phyloP scores from a whole-genome alignment of 2,888 invertebrate species.

The Netelia virgata region DNA sequence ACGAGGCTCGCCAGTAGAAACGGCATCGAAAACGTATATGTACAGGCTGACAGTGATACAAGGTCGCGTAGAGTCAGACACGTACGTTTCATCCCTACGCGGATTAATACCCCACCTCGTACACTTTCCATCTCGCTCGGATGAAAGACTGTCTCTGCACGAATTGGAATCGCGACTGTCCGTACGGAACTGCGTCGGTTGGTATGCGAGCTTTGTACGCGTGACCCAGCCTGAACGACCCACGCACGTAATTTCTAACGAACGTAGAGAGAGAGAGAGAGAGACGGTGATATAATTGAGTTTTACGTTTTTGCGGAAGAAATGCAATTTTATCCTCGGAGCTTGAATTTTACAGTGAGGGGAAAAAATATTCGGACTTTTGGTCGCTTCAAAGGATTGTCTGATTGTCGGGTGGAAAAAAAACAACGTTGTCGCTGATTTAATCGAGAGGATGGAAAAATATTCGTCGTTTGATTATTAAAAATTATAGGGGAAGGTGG shows the following conservation, averaged over 20 bases:
- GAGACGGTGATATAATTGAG: slow-evolving; percentile 48
- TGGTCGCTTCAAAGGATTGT: slow-evolving; percentile 8
- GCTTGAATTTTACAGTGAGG: not conserved
- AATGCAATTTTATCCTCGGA: slow-evolving; percentile 54
- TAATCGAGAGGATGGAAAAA: no score
- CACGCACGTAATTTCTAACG: slow-evolving; percentile 38
- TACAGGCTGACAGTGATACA: slow-evolving; percentile 69
- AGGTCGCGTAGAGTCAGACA: slow-evolving; percentile 72
- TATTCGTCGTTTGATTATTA: no score
- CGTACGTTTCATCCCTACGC: slow-evolving; percentile 62
- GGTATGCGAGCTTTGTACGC: not conserved
- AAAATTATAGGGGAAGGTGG: no score
- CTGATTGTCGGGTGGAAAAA: not conserved
- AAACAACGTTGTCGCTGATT: not conserved
- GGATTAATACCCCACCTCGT: slow-evolving; percentile 52
- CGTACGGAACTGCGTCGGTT: not conserved
- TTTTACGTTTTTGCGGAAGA: slow-evolving; percentile 63
- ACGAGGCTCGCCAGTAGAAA: slow-evolving; percentile 12
- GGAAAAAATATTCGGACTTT: slow-evolving; percentile 19
- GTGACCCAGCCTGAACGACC: slow-evolving; percentile 13
- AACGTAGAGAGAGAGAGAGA: slow-evolving; percentile 42
- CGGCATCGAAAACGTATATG: slow-evolving; percentile 9
- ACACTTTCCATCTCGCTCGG: slow-evolving; percentile 13
- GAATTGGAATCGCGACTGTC: slow-evolving; percentile 4
- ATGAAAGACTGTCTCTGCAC: slow-evolving; percentile 34